A percentile compares a stretch with the other conserved stretches of the same genome.
These are phyloP conservation scores for Macaca fascicularis DNA, from an alignment of 2,113 vertebrate genomes.

Conservation along the genomic window T2T-MFA8v1.1 NC_088394.1:75080501-75081000, in stretches of 20 bases:
- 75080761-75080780: neutral
- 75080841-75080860: neutral
- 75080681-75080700: neutral
- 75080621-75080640: neutral
- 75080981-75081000: neutral
- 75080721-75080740: neutral
- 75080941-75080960: too few species aligned
- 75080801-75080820: rapidly evolving
- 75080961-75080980: neutral
- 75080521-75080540: neutral
- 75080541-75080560: neutral
- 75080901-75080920: rapidly evolving
- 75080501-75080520: neutral
- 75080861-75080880: neutral
- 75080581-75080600: neutral
- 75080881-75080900: neutral
- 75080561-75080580: neutral
- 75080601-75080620: too few species aligned
- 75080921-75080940: neutral
- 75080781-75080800: neutral
- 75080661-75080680: neutral
- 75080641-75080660: neutral
- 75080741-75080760: neutral
- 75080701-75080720: neutral
- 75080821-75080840: too few species aligned